A percentile compares a stretch with the other conserved stretches of the same genome.
These are phyloP conservation scores for Desmophyllum pertusum DNA, from an alignment of 92 coral and sea anemone genomes.

Conservation along the genomic window DNA sequence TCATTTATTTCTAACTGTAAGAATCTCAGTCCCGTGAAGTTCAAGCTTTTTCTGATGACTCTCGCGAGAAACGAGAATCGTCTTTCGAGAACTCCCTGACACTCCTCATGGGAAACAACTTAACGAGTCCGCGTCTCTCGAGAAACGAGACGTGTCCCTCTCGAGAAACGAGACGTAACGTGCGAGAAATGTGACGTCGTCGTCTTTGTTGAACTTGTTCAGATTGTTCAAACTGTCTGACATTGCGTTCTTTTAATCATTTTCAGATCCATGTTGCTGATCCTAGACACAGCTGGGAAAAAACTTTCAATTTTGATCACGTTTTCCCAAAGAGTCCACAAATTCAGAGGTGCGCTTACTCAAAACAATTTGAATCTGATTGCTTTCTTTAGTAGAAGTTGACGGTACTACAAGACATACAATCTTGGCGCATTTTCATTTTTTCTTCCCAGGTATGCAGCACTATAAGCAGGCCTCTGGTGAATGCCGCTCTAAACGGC, in stretches of 20 bases:
- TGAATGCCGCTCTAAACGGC: conserved; percentile 93
- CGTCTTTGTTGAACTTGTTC: neutral
- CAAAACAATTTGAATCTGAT: neutral
- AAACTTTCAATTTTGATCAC: conserved; percentile 85
- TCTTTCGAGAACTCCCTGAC: neutral
- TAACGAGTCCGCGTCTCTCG: too few species aligned
- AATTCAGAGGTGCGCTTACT: conserved; percentile 72
- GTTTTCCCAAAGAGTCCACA: conserved; percentile 87
- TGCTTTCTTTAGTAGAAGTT: neutral
- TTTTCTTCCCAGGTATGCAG: conserved; percentile 72
- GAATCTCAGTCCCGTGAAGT: neutral
- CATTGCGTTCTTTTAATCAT: neutral
- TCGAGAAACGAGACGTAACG: neutral
- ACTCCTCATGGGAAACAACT: too few species aligned
- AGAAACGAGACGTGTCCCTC: neutral
- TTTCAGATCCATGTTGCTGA: conserved; percentile 89
- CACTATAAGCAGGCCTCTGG: conserved; percentile 87
- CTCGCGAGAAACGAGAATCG: neutral
- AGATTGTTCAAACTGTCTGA: too few species aligned
- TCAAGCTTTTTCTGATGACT: neutral
- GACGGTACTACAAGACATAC: neutral
- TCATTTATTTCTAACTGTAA: neutral
- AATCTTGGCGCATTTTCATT: too few species aligned
- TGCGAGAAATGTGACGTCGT: neutral
- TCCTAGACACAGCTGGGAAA: conserved; percentile 90